Base-by-base conservation (phyloP, 1,140 invertebrate species). In the Cydia pomonella region DNA sequence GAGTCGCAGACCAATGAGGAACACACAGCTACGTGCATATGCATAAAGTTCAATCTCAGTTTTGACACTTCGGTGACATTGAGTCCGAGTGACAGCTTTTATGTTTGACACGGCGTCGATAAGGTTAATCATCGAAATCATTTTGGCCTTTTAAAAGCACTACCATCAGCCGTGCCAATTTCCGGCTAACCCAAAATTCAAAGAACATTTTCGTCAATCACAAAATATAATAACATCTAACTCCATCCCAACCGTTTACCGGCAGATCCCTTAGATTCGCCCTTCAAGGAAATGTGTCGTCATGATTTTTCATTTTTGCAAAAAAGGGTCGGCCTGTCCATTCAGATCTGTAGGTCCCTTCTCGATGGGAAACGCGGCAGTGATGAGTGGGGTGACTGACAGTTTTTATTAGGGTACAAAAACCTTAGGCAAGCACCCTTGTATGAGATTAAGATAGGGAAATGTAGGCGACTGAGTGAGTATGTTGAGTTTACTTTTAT, bases 231-330 rank as follows among this genome's bases (percentile, higher is more conserved):
- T 38, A 33, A n/a, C 12, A 63, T n/a, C 9, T 10, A 10, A 63
- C 10, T 16, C 63, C 23, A 63, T 12, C 16, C 29, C 29, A 18
- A 69, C 33, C 64, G 16, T 38, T 33, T 33, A 33, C 64, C 29
- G n/a, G 27, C 13, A n/a, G 2, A 21, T 38, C 29, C 29, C 33
- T 38, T n/a, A 1, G 33, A 69, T 38, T 69, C n/a, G 63, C 23
- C 63, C 64, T 38, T 69, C 27, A 69, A 33, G 64, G 64, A 59
- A 59, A 59, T 23, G 64, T 66, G 64, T 38, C 64, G 64, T 69
- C 64, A 69, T 41, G 33, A 69, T 69, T 69, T 69, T 69, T 69
- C 64, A 69, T 69, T 69, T 69, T 69, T 69, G 29, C 64, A 69
- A 69, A 69, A 66, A 69, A 69, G n/a, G 64, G 64, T 69, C 64